These are phyloP conservation scores for Actenoides hombroni DNA, from an alignment of 2,113 vertebrate genomes.

Conservation along the genomic window DNA sequence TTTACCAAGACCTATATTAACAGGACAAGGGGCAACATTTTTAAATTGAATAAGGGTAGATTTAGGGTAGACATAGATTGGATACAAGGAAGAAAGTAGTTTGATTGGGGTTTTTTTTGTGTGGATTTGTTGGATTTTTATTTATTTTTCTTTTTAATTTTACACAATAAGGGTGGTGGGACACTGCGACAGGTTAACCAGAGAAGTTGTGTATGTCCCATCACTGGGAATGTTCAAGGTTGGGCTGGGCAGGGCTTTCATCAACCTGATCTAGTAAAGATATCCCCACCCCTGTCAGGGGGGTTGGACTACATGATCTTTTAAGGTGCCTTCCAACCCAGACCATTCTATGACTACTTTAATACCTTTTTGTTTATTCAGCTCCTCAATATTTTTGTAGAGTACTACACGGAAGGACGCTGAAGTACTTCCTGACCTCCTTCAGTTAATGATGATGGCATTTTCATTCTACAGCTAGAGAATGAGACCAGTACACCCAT, in stretches of 20 bases:
- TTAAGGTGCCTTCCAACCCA: neutral
- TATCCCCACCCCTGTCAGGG: accelerated
- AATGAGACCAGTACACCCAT: accelerated
- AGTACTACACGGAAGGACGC: neutral
- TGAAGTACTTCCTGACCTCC: neutral
- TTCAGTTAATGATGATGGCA: neutral
- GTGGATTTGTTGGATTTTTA: too few species aligned
- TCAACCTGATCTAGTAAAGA: neutral
- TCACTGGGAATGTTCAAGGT: accelerated
- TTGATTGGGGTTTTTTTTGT: neutral
- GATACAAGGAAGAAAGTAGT: neutral
- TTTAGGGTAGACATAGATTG: neutral
- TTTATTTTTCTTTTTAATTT: neutral
- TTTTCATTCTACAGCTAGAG: neutral
- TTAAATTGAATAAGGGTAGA: neutral
- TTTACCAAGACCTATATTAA: neutral
- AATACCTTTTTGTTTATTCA: neutral
- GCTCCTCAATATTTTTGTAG: neutral
- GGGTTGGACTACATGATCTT: neutral
- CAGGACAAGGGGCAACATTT: neutral
- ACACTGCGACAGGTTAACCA: neutral
- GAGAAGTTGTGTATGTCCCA: neutral
- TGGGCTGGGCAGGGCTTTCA: neutral
- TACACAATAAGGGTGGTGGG: neutral
- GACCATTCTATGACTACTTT: neutral